Evolutionary conservation across 2,797 vertebrate genomes (phyloP), one percentile per base, ranked within the genome.

Genomic region (Sebastes melanostomus): DNA sequence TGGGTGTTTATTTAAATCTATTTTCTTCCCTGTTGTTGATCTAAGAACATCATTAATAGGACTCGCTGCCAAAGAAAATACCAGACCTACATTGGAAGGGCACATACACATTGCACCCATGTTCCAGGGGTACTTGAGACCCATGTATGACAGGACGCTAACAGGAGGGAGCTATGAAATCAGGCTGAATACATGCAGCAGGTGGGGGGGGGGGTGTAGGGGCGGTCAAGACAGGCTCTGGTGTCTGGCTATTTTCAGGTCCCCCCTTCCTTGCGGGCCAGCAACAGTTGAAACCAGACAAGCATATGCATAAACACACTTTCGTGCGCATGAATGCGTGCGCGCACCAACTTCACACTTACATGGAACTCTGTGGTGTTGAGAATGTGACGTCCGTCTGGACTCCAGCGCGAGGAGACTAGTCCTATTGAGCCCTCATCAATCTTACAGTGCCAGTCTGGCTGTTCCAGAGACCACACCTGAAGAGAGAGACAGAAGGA

Each of bases 331-430:
- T 81, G 89, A 89, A 90, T 82, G 80, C 82, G 81, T 67, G 76
- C 82, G 77, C 89, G 38, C 81, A 82, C 77, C 85, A 91, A 92
- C 85, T 89, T 93, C 87, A 91, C 93, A 96, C 98, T 98, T 94
- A 99, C 98, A 74, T 99, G 97, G 95, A 99, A 99, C 92, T 99
- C 98, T 0, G 98, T 98, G 36, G 98, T 99, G 92, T 99, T 99
- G 94, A 99, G 97, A 93, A 99, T 96, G 96, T 99, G 98, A 95
- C 98, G 98, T 83, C 98, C 98, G 9, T 99, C 98, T 1, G 98
- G 98, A 89, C 98, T 98, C 98, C 98, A 99, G 88, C 97, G 97
- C 0, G 98, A 98, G 46, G 97, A 96, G 84, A 98, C 96, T 86
- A 99, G 95, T 72, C 98, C 98, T 0, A 98, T 98, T 0, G 98